A percentile compares a stretch with the other conserved stretches of the same genome.
Conservation (phyloP, 2,113 vertebrate species). For the Mohoua ochrocephala region DNA sequence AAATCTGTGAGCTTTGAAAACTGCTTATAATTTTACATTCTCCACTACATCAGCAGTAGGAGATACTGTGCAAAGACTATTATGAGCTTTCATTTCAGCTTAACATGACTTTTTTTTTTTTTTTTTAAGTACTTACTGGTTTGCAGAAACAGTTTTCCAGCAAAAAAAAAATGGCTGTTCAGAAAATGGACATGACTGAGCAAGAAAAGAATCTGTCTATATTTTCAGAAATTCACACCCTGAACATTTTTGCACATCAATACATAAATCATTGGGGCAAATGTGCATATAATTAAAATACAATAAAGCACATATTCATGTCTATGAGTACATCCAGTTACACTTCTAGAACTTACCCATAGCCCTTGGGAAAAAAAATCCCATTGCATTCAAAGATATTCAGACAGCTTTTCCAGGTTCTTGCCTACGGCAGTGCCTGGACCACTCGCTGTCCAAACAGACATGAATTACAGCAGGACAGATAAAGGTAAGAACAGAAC, state of each 20-base stretch:
- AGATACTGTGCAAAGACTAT: not conserved
- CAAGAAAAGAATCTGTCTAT: not conserved
- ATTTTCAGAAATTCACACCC: not conserved
- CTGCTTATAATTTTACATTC: not conserved
- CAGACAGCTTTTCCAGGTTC: not conserved
- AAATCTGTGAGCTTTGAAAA: not conserved
- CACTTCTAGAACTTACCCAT: not conserved
- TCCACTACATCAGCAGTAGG: not conserved
- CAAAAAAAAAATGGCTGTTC: not conserved
- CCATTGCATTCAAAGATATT: not conserved
- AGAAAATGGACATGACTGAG: not conserved
- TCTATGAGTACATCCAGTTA: not conserved
- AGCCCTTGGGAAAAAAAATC: not conserved
- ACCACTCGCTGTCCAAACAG: not conserved
- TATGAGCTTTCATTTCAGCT: not conserved
- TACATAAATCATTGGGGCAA: not conserved
- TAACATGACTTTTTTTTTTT: not conserved
- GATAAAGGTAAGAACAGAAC: not conserved
- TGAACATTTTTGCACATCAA: not conserved
- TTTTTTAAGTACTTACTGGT: not conserved
- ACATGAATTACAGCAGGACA: not conserved
- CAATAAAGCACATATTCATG: not conserved
- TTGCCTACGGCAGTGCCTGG: not conserved
- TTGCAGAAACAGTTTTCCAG: not conserved
- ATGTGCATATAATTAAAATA: not conserved